Evolutionary conservation across 2,888 invertebrate genomes (phyloP), one percentile per base, ranked within the genome.

Genomic region (Caenorhabditis becei): DNA sequence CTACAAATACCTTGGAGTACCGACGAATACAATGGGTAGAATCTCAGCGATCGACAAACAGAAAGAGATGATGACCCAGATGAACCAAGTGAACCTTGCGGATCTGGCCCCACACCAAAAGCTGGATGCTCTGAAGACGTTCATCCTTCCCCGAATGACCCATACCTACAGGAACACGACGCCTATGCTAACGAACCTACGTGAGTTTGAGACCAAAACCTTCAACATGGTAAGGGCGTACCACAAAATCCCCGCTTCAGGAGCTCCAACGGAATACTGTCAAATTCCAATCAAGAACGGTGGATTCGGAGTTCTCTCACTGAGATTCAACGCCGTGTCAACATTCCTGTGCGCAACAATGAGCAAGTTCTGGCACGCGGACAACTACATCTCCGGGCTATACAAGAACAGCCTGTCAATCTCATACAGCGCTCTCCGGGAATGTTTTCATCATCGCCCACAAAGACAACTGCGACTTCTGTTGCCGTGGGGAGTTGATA

Each of bases 81-180:
- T 67, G 8, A 14, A 41, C 8, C 26, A 20, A 3, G 28, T 81
- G 1, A 10, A 61, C 37, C 2, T 3, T 8, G 54, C 56, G 1
- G 18, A 51, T 1, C 56, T 82, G 1, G 61, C 77, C 0, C 81
- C 81, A 14, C 59, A 53, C 53, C 82, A 82, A 47, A 82, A 79
- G 24, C 41, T 74, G 16, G 74, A 79, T 44, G 69, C 63, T 5
- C 0, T 82, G 2, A 66, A 74, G 14, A 44, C 75, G 0, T 82
- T 79, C 18, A 56, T 82, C n/a, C 47, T 78, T 0, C 67, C 82
- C 0, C 16, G 51, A n/a, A 32, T 80, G 5, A n/a, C 35, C 14
- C 59, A 58, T 51, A 44, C 58, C 28, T 20, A 58, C 11, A 24
- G 53, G 18, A 63, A 74, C 20, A 54, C 78, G 14, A 56, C 26